Percentiles rank a stretch among this genome's conserved stretches.
phyloP scores from a whole-genome alignment of 2,888 invertebrate species.

The Meiosimyza decipiens region DNA sequence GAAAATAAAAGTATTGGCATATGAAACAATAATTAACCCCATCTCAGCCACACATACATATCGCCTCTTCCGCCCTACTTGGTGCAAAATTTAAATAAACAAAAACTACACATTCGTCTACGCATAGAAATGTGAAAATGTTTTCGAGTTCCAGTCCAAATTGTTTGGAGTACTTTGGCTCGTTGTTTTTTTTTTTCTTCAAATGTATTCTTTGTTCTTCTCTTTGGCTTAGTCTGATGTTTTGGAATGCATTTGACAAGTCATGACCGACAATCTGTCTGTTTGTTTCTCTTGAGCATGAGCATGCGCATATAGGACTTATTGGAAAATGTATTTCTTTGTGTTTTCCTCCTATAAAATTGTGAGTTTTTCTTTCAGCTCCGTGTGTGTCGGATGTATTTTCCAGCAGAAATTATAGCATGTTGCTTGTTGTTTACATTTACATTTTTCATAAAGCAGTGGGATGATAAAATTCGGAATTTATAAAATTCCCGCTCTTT shows the following conservation, averaged over 20 bases:
- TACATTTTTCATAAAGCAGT: background rate
- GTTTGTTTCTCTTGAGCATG: background rate
- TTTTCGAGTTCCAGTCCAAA: too few species aligned
- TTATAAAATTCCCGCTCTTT: too few species aligned
- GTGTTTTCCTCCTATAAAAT: slow-evolving; percentile 19
- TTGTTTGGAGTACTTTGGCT: too few species aligned
- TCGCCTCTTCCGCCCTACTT: background rate
- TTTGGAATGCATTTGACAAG: slow-evolving; percentile 28
- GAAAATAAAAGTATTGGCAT: too few species aligned
- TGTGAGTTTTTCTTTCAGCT: background rate
- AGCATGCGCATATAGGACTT: slow-evolving; percentile 16
- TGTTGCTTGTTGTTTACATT: background rate
- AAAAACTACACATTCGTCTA: slow-evolving; percentile 23
- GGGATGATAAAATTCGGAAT: background rate
- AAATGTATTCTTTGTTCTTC: background rate
- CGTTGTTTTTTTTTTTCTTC: too few species aligned
- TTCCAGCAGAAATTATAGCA: slow-evolving; percentile 11
- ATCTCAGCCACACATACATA: background rate
- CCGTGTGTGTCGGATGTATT: background rate
- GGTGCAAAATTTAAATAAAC: slow-evolving; percentile 18
- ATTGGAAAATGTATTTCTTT: background rate
- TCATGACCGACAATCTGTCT: slow-evolving; percentile 20
- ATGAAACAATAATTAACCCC: too few species aligned
- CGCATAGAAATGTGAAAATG: slow-evolving; percentile 6
- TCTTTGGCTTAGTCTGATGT: background rate